These are phyloP conservation scores for Leiothrix lutea DNA, from an alignment of 2,113 vertebrate genomes.

Conservation along the genomic window DNA sequence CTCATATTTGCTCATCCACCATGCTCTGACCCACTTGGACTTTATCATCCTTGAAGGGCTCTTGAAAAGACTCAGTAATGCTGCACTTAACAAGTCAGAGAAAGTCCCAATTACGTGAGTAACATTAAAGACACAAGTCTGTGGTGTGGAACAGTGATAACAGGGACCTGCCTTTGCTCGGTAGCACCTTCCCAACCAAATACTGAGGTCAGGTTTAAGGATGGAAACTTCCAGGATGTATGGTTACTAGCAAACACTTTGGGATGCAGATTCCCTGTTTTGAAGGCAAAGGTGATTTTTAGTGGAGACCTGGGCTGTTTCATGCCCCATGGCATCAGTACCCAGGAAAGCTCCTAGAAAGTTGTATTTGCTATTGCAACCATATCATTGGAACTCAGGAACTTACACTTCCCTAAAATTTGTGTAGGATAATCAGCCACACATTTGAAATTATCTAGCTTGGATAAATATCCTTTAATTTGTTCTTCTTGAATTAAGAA, in stretches of 20 bases:
- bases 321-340: not conserved
- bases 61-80: not conserved
- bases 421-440: not conserved
- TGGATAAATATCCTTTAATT: not conserved
- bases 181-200: not conserved
- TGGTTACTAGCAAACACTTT: not conserved
- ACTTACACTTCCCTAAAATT: not conserved
- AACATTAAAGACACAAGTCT: not conserved
- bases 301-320: not conserved
- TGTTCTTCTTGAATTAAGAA: not conserved
- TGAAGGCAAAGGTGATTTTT: not conserved
- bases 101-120: not conserved
- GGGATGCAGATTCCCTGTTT: not conserved
- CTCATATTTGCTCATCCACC: not conserved
- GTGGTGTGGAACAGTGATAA: not conserved
- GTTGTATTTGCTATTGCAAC: not conserved
- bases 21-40: not conserved
- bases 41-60: not conserved
- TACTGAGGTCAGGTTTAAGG: not conserved
- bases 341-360: not conserved
- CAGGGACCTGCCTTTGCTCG: not conserved
- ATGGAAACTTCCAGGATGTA: not conserved
- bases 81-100: not conserved
- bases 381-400: not conserved
- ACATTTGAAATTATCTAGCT: not conserved